Evolutionary conservation across 2,888 invertebrate species (phyloP).

Genomic region (Dasysyrphus tricinctus): DNA sequence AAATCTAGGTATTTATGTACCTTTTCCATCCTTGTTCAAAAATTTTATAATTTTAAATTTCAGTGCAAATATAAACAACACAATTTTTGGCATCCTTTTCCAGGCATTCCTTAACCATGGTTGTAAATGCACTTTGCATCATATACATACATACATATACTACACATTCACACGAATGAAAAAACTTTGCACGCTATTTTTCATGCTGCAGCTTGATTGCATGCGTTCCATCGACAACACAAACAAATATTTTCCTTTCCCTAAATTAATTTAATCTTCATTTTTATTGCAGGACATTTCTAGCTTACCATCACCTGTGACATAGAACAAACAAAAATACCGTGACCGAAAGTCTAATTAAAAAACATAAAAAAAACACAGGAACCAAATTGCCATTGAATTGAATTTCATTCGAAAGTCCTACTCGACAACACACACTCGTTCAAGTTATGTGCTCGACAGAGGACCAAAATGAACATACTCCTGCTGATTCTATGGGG

Average conservation of each 20-base stretch:
- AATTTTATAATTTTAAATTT: background rate
- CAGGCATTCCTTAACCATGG: background rate
- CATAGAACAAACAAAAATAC: slow-evolving; percentile 40
- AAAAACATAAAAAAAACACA: background rate
- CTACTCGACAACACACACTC: slow-evolving; percentile 33
- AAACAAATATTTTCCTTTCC: slow-evolving; percentile 56
- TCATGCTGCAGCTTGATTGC: slow-evolving; percentile 44
- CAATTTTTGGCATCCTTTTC: background rate
- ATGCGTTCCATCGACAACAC: slow-evolving; percentile 24
- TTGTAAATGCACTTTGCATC: background rate
- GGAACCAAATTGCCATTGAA: background rate
- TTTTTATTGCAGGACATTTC: slow-evolving; percentile 43
- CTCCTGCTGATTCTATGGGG: slow-evolving; percentile 49
- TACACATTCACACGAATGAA: too few relatives aligned
- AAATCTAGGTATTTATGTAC: background rate
- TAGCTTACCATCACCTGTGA: slow-evolving; percentile 21
- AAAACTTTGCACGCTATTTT: slow-evolving; percentile 13
- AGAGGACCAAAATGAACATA: slow-evolving; percentile 44
- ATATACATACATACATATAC: too few relatives aligned
- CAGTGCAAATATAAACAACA: background rate
- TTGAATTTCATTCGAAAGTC: slow-evolving; percentile 1
- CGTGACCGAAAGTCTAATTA: slow-evolving; percentile 57
- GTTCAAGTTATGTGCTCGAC: slow-evolving; percentile 37
- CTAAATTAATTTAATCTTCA: slow-evolving; percentile 45
- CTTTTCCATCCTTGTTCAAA: background rate